phyloP scores from a whole-genome alignment of 2,888 invertebrate genomes.

The Elysia crispata region DNA sequence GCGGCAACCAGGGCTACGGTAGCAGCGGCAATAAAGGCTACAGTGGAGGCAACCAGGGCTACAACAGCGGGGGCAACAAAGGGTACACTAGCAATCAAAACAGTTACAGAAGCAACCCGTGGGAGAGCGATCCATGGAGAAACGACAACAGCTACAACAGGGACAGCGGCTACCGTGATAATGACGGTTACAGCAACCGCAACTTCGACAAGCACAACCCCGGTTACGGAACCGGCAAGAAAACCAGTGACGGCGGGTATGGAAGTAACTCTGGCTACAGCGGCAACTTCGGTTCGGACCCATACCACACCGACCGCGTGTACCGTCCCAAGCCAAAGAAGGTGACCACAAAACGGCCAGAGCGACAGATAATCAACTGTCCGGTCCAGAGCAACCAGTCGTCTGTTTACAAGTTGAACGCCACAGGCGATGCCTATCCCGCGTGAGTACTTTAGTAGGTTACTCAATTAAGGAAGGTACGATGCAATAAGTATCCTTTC shows the following conservation, averaged over 20 bases:
- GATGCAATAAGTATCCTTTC: too few species aligned
- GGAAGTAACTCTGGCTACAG: background rate
- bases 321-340: background rate
- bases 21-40: too few species aligned
- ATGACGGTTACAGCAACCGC: background rate
- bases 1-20: too few species aligned
- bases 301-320: background rate
- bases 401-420: constrained; percentile 21
- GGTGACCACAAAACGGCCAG: background rate
- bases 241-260: background rate
- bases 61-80: background rate
- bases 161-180: background rate
- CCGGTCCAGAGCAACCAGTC: constrained; percentile 30
- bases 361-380: constrained; percentile 2
- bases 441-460: background rate
- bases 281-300: background rate
- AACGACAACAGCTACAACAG: background rate
- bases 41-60: background rate
- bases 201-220: background rate
- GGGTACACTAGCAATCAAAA: background rate
- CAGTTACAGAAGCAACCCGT: constrained; percentile 14
- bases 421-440: constrained; percentile 11
- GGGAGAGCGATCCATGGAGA: background rate
- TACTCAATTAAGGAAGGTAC: background rate
- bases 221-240: background rate